A percentile compares a stretch with the other conserved stretches of the same genome.
These are phyloP conservation scores for Dicyrtomina minuta DNA, from an alignment of 2,888 invertebrate species.

Conservation along the genomic window DNA sequence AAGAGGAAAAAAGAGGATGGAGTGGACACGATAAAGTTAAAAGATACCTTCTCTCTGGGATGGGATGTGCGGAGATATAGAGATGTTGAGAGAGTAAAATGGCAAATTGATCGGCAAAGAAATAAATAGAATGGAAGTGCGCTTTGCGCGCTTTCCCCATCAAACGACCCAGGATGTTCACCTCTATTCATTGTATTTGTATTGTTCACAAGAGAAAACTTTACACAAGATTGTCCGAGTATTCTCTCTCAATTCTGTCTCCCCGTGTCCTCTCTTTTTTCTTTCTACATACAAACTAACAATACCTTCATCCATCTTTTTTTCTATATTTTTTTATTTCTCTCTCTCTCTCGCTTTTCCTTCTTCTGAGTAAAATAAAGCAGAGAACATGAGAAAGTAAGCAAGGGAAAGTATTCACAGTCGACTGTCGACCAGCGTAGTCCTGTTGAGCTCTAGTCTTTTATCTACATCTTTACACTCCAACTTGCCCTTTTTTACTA, in stretches of 20 bases:
- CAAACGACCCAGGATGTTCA: not conserved
- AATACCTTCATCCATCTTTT: not conserved
- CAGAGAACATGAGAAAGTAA: not conserved
- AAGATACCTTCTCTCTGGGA: too few relatives aligned
- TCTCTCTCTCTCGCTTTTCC: not conserved
- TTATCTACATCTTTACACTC: too few relatives aligned
- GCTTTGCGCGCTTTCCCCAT: slow-evolving; percentile 7
- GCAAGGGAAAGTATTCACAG: not conserved
- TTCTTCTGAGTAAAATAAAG: not conserved
- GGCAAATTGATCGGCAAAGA: slow-evolving; percentile 9
- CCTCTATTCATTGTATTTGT: not conserved
- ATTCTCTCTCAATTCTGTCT: not conserved
- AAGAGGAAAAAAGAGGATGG: not conserved
- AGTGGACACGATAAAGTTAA: not conserved
- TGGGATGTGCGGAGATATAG: not conserved
- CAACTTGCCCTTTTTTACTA: not conserved
- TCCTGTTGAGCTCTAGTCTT: too few relatives aligned
- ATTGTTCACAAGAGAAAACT: not conserved
- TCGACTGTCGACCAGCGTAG: too few relatives aligned
- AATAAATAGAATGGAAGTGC: slow-evolving; percentile 18
- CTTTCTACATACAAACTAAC: too few relatives aligned
- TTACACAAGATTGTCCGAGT: not conserved
- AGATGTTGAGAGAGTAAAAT: slow-evolving; percentile 4
- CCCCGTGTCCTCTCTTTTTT: not conserved
- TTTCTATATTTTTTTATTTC: not conserved